Base-by-base conservation (phyloP, 37 sponge, comb jelly and placozoan genomes). In the Hexactinellida sp. region DNA sequence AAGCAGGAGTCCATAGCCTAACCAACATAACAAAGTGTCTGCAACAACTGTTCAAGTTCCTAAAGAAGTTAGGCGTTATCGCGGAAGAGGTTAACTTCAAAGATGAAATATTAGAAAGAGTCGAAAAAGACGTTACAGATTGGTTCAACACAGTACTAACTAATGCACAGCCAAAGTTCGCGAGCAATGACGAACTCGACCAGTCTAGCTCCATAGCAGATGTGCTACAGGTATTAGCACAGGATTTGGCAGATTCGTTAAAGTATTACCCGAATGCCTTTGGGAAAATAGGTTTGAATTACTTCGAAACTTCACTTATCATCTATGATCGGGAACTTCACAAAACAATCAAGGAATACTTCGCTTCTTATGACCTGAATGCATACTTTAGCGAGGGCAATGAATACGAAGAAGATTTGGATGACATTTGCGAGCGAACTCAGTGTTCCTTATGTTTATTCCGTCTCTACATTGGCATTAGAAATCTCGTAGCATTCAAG, bases 131-230 rank as follows among this genome's bases (percentile, higher is more conserved):
- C 30, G 76, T 63, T 10, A 63, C 21, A 7, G 30, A 63, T 23
- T 63, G 76, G 76, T 63, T 63, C 76, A 63, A 28, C 30, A n/a
- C 30, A 3, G 76, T 63, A 10, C 34, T 63, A 10, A 32, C 76
- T 63, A 63, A 63, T 28, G 76, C 76, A 25, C 76, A 63, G 76
- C 76, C 76, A 28, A 63, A 63, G 13, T 63, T 63, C 76, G 76
- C 76, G 3, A n/a, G 21, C 21, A 63, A 63, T 63, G 76, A 63
- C 76, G 76, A 63, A 63, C 34, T 63, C 5, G 76, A 63, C 13
- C 76, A 63, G 13, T 63, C 76, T 1, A n/a, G 76, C 5, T 63
- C 76, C 3, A 5, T 63, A 3, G 76, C 76, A 23, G 76, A 63
- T 63, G 76, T 63, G 3, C 76, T 63, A 10, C 76, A 63, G 76